Conservation (phyloP, 2,113 vertebrate genomes). For the Larimichthys polyactis region DNA sequence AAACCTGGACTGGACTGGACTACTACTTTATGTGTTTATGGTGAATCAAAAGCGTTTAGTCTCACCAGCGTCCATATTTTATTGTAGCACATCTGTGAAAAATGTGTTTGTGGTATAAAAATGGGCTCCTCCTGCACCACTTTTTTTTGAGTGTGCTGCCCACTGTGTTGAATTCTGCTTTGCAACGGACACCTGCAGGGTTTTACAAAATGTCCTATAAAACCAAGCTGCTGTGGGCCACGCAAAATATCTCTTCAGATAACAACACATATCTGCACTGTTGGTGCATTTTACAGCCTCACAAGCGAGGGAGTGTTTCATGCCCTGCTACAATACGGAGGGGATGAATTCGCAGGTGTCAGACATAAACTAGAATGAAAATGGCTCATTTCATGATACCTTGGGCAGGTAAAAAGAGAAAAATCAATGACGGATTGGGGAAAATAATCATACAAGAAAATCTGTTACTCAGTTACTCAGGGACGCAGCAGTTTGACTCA, state of each 20-base stretch:
- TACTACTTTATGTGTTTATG: neutral
- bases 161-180: conserved; percentile 46
- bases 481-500: conserved; percentile 13
- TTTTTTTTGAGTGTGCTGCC: conserved; percentile 28
- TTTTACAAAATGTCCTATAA: conserved; percentile 46
- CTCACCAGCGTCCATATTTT: neutral
- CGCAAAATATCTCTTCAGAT: conserved; percentile 24
- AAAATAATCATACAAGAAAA: conserved; percentile 29
- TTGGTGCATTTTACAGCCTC: conserved; percentile 31
- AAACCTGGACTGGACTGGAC: neutral
- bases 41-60: neutral
- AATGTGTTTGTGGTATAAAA: conserved; percentile 21
- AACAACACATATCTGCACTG: conserved; percentile 23
- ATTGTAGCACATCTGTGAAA: conserved; percentile 20
- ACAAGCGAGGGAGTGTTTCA: neutral
- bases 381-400: conserved; percentile 15
- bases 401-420: conserved; percentile 14
- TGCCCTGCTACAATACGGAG: neutral
- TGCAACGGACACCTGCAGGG: conserved; percentile 30
- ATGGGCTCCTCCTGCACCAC: neutral
- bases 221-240: conserved; percentile 42
- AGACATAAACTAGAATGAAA: conserved; percentile 15
- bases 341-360: conserved; percentile 35
- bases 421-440: conserved; percentile 34
- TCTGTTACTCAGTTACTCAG: neutral